Evolutionary conservation across 2,113 vertebrate species (phyloP), one percentile per base, ranked within the genome.

Genomic region (Illadopsis cleaveri): DNA sequence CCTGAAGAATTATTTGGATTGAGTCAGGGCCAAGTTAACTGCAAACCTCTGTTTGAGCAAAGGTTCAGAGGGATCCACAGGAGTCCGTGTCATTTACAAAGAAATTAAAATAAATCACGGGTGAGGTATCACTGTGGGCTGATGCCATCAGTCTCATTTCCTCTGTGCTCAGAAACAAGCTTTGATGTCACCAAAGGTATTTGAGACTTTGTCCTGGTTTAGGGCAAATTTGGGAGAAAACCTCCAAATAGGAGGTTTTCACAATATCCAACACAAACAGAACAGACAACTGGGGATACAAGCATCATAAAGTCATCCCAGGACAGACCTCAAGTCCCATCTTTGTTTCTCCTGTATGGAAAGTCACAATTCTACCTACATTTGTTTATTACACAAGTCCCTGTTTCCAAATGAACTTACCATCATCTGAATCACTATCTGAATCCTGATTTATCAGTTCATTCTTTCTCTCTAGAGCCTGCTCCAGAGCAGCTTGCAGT

Each of bases 381-480:
- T 51, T 56, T 58, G 31, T 40, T 89, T 50, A 54, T 89, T 40
- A 47, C 54, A 68, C 12, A 78, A 83, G 38, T 56, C 24, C 56
- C 56, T 44, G 5, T 86, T 96, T 72, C 82, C 86, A 93, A 56
- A 62, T 45, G 30, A 60, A 86, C 97, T 99, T 97, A 99, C 99
- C 99, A 89, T 99, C 99, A 62, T 99, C 99, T 9, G 99, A 99
- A 94, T 99, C 99, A n/a, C 99, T 99, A 94, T 99, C 99, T 44
- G 99, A 99, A 97, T 99, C 99, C 97, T 99, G 99, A 96, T 98
- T 99, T 97, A 99, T 99, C 97, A 99, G 98, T 96, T 99, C 99
- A 35, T 98, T 99, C 97, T 99, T 99, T 97, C 99, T 99, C 96
- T 99, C 99, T 69, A 99, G 98, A 88, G 99, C 99, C 97, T 99